Conservation (phyloP, 2,797 vertebrate genomes). For the Xerus rutilus region DNA sequence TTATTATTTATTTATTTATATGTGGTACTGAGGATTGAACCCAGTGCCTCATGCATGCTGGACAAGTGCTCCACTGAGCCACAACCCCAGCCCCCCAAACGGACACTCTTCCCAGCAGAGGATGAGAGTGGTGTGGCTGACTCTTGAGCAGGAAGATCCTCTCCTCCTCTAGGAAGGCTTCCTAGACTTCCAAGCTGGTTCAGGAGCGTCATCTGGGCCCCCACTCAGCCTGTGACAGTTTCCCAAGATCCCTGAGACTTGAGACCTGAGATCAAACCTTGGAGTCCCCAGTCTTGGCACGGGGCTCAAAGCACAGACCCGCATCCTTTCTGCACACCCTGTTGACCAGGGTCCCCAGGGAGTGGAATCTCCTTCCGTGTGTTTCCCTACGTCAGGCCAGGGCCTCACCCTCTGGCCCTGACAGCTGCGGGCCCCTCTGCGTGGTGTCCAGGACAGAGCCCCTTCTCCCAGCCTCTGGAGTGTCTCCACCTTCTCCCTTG, state of each 20-base stretch:
- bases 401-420: neutral
- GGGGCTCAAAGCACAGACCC: neutral
- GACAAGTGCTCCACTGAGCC: too few relatives aligned
- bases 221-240: rapidly evolving
- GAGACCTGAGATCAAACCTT: neutral
- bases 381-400: neutral
- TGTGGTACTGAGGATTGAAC: too few relatives aligned
- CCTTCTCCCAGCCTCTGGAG: constrained; percentile 28
- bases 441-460: neutral
- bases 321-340: neutral
- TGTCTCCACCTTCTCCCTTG: constrained; percentile 74
- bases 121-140: neutral
- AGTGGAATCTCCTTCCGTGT: neutral
- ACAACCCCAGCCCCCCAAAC: too few relatives aligned
- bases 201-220: neutral
- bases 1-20: too few relatives aligned
- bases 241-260: neutral
- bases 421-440: neutral
- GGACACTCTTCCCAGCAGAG: neutral
- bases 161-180: constrained; percentile 25
- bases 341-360: neutral
- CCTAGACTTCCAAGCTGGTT: neutral
- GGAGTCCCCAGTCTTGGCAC: neutral
- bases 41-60: too few relatives aligned
- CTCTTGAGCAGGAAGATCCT: neutral